Conservation (phyloP, 1,140 invertebrate genomes). For the Pachypsylla venusta region DNA sequence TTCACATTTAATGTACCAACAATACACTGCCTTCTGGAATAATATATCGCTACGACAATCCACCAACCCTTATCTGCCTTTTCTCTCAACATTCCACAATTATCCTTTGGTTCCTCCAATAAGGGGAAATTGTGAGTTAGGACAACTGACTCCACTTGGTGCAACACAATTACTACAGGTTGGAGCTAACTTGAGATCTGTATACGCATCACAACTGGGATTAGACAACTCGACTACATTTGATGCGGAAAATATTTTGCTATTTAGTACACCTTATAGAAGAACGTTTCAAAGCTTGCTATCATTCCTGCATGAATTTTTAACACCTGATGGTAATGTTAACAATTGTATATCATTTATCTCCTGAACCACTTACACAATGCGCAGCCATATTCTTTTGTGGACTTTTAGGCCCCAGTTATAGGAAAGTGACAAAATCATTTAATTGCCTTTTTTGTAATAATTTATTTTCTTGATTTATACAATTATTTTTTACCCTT, state of each 20-base stretch:
- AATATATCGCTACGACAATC: background rate
- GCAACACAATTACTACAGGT: slow-evolving; percentile 58
- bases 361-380: background rate
- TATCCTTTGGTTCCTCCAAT: slow-evolving; percentile 40
- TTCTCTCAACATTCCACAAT: slow-evolving; percentile 42
- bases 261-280: slow-evolving; percentile 67
- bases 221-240: slow-evolving; percentile 32
- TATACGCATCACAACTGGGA: slow-evolving; percentile 45
- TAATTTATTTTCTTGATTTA: no score
- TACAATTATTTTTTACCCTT: no score
- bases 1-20: background rate
- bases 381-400: background rate
- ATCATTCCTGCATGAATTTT: slow-evolving; percentile 58
- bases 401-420: no score
- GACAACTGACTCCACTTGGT: slow-evolving; percentile 53
- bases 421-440: no score
- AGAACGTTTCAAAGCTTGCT: slow-evolving; percentile 79
- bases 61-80: background rate
- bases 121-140: slow-evolving; percentile 37
- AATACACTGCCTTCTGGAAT: background rate
- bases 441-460: no score
- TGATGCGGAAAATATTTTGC: slow-evolving; percentile 43
- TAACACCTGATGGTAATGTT: slow-evolving; percentile 43
- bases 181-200: slow-evolving; percentile 50
- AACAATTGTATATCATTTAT: slow-evolving; percentile 16